Evolutionary conservation across 2,797 vertebrate genomes (phyloP), one percentile per base, ranked within the genome.

Genomic region (Amniataba percoides): DNA sequence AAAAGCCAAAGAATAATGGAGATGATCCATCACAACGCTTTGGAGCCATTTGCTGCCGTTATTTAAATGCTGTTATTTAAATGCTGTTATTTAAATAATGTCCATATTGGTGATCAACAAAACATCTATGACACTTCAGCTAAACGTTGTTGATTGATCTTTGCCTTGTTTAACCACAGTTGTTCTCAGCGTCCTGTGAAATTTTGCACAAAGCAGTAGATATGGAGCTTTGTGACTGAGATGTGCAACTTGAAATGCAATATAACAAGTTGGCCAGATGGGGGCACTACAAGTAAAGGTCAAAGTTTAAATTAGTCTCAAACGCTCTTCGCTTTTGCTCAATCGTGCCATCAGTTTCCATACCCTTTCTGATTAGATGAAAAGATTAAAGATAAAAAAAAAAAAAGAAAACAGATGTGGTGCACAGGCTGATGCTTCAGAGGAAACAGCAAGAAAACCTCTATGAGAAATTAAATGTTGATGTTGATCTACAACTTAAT

Each of bases 261-360:
- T 90, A 21, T 25, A 27, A 72, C 1, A 60, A 9, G 3, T 69
- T 72, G 34, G n/a, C 88, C 91, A 90, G 78, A 73, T 58, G 86
- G 86, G 74, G 90, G 91, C 87, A 87, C 75, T 87, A 68, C 60
- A 85, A 78, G 65, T 69, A 83, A 86, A 83, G 71, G 72, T 86
- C 83, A 76, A 86, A 73, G 76, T 86, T 78, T 59, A 84, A 74
- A n/a, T 65, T 65, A 10, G 45, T 43, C 70, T 57, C 11, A 63
- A 51, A 56, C 11, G 40, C 14, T 57, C n/a, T 7, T 56, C 25
- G 34, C 39, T 55, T 57, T 27, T 19, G 13, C 42, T 63, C 71
- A 61, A 65, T 23, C 14, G 39, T 51, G 43, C 34, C 60, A 12
- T 65, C 14, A 6, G 1, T 21, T 48, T 34, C 10, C 27, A 10